These are phyloP conservation scores for Antheraea pernyi DNA, from an alignment of 1,140 invertebrate genomes.

Conservation along the genomic window DNA sequence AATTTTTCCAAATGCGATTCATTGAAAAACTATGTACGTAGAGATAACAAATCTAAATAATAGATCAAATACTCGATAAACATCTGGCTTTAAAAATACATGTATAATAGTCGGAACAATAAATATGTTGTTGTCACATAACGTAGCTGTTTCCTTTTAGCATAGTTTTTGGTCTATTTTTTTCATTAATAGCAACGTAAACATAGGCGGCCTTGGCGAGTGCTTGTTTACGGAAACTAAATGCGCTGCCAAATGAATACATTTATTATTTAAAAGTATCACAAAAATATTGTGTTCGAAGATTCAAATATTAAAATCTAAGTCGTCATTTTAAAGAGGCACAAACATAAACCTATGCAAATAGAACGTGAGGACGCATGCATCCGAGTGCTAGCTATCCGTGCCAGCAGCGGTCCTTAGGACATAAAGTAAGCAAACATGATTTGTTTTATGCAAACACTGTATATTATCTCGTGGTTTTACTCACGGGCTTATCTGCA, in stretches of 20 bases:
- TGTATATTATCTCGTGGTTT: slow-evolving; percentile 53
- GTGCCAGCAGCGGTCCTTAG: slow-evolving; percentile 46
- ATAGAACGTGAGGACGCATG: slow-evolving; percentile 63
- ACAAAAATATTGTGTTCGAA: neutral
- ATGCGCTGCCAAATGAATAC: slow-evolving; percentile 51
- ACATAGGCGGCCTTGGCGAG: slow-evolving; percentile 58
- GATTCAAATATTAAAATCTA: too few relatives aligned
- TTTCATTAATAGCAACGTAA: slow-evolving; percentile 29
- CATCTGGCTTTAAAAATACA: slow-evolving; percentile 2
- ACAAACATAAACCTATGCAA: slow-evolving; percentile 45
- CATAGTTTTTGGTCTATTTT: slow-evolving; percentile 2
- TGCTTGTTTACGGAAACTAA: slow-evolving; percentile 62
- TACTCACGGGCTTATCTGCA: slow-evolving; percentile 45
- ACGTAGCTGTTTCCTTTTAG: slow-evolving; percentile 12
- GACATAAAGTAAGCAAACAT: slow-evolving; percentile 63
- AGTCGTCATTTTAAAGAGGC: too few relatives aligned
- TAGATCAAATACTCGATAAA: neutral
- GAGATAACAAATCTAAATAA: neutral
- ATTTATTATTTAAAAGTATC: slow-evolving; percentile 6
- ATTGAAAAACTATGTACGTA: too few relatives aligned
- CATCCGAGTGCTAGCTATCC: slow-evolving; percentile 43
- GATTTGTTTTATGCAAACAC: slow-evolving; percentile 68
- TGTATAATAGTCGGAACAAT: slow-evolving; percentile 12
- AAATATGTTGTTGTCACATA: slow-evolving; percentile 5
- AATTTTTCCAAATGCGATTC: too few relatives aligned